Conservation (phyloP, 2,797 vertebrate species). For the Urosaurus nigricauda region DNA sequence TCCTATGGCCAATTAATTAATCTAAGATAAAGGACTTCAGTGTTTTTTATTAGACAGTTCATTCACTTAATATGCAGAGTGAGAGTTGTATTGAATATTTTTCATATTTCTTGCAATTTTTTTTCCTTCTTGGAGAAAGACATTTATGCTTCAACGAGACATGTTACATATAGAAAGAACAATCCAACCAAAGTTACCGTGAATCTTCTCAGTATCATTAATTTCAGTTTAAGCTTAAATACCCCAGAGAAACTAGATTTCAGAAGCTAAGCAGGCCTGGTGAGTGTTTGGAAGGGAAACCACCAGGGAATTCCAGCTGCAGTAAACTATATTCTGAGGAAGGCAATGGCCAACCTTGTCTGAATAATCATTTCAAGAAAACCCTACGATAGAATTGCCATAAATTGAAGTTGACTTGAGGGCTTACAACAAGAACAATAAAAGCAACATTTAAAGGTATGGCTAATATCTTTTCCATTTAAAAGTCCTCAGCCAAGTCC, state of each 20-base stretch:
- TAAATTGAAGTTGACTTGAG: too few species aligned
- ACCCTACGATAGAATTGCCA: too few species aligned
- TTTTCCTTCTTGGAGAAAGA: background rate
- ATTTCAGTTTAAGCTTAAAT: constrained; percentile 3
- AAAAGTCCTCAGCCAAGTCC: background rate
- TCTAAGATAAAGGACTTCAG: background rate
- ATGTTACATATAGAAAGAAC: background rate
- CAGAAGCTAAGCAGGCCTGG: too few species aligned
- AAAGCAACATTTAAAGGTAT: background rate
- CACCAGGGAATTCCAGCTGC: too few species aligned
- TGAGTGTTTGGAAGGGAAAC: too few species aligned
- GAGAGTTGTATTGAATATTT: background rate
- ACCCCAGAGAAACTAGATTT: too few species aligned
- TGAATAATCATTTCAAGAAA: too few species aligned
- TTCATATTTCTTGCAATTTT: background rate
- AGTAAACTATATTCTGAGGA: too few species aligned
- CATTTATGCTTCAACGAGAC: background rate
- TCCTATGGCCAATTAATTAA: background rate
- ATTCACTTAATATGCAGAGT: background rate
- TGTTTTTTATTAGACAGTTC: background rate
- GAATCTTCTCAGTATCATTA: background rate
- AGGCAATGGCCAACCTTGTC: too few species aligned
- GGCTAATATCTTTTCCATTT: background rate
- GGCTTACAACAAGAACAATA: too few species aligned
- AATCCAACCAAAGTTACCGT: background rate